Evolutionary conservation across 2,888 invertebrate genomes (phyloP).

Genomic region (Pseudeuparius sepicola): DNA sequence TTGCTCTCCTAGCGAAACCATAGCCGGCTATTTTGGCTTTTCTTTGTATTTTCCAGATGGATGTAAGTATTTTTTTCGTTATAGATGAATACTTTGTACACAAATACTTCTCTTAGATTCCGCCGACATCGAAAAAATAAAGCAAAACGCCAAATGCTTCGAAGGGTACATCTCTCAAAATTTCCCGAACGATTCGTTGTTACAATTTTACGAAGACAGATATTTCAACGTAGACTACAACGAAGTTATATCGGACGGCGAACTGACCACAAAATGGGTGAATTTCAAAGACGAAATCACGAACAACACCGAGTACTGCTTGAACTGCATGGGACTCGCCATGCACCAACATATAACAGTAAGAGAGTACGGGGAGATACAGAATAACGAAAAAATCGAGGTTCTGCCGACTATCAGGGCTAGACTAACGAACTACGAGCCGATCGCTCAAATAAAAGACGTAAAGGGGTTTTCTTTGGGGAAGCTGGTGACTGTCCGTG

Average conservation of each 20-base stretch:
- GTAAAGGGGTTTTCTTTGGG: conserved; percentile 58
- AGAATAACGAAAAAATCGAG: conserved; percentile 40
- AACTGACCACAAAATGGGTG: conserved; percentile 49
- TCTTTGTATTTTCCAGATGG: no score
- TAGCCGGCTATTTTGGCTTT: no score
- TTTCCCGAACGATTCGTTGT: conserved; percentile 42
- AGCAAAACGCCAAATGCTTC: conserved; percentile 43
- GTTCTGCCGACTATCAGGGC: conserved; percentile 43
- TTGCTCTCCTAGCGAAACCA: no score
- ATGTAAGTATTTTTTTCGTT: conserved; percentile 2
- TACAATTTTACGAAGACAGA: conserved; percentile 48
- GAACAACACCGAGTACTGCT: conserved; percentile 54
- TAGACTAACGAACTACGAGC: conserved; percentile 53
- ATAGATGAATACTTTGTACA: conserved; percentile 19
- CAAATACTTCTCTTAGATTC: conserved; percentile 36
- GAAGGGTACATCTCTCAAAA: conserved; percentile 46
- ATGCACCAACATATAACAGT: conserved; percentile 60
- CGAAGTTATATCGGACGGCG: conserved; percentile 44
- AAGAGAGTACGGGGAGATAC: conserved; percentile 28
- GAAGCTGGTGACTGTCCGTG: conserved; percentile 69
- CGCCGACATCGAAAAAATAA: conserved; percentile 19
- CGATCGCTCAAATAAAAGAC: conserved; percentile 55
- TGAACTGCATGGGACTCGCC: conserved; percentile 65
- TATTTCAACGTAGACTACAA: conserved; percentile 51
- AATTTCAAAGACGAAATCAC: conserved; percentile 47